Evolutionary conservation across 2,797 vertebrate genomes (phyloP), one percentile per base, ranked within the genome.

Genomic region (Iguana delicatissima): DNA sequence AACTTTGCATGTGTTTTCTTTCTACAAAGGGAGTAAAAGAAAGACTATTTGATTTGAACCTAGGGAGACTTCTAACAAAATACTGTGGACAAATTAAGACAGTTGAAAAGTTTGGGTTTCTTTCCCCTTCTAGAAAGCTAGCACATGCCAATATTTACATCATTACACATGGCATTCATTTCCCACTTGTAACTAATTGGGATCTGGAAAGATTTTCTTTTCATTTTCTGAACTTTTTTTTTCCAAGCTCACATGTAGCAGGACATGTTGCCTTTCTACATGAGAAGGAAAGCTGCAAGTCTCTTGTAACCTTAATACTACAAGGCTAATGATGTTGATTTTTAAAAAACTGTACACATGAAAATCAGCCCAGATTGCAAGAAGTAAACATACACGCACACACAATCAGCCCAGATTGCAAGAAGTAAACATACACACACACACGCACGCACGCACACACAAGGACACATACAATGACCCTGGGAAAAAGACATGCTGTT

Each of bases 101-200:
- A 74, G 93, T 95, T 96, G 92, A 92, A 96, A 96, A 95, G 50
- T 90, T 87, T 77, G 84, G 86, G 89, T 93, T 88, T 84, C 91
- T 89, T 92, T 93, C 90, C 86, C 89, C 38, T 80, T 29, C 92
- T 92, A 67, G 89, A 95, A 94, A 96, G 95, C 88, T 83, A 88
- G 94, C 93, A 89, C 84, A 91, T 94, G 94, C 85, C 92, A 92
- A 90, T 94, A 95, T 96, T 93, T 95, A 91, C 92, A 94, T 93
- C 88, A 92, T 92, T 72, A 90, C 94, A 92, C 92, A 96, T 97
- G 96, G 93, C 92, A 95, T 95, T 95, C 89, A 96, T 95, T 96
- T 94, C 88, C 94, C 93, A 93, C 18, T 0, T 93, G 92, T 88
- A 92, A 80, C 90, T 95, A 93, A 89, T 0, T 93, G 92, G 57